Conservation (phyloP, 2,797 vertebrate species). For the Tenualosa thibaudeaui region DNA sequence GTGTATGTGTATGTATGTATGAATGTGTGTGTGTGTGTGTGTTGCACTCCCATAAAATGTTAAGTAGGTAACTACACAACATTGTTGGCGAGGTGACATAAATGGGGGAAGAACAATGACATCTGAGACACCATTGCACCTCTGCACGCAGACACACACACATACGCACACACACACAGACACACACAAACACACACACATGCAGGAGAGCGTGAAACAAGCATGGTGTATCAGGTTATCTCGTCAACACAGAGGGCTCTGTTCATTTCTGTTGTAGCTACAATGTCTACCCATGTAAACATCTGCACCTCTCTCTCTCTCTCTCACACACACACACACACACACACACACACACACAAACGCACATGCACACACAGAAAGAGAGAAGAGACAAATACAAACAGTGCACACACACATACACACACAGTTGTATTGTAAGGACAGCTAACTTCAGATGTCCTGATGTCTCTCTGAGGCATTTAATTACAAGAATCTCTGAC, state of each 20-base stretch:
- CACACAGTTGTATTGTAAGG: not conserved
- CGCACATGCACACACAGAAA: not conserved
- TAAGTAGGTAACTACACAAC: slow-evolving; percentile 8
- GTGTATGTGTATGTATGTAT: not conserved
- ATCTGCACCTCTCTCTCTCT: too few species aligned
- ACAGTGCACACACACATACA: not conserved
- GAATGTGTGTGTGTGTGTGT: not conserved
- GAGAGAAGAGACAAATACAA: not conserved
- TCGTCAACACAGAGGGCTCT: too few species aligned
- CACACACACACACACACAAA: not conserved
- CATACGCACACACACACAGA: not conserved
- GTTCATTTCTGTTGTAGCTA: too few species aligned
- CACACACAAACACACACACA: slow-evolving; percentile 56
- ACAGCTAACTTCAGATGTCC: not conserved
- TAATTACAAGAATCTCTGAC: not conserved
- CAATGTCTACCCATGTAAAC: too few species aligned
- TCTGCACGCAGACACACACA: not conserved
- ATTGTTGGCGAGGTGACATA: slow-evolving; percentile 53
- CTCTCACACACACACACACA: slow-evolving; percentile 24
- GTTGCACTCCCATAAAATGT: not conserved
- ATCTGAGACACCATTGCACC: slow-evolving; percentile 48
- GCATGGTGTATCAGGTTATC: slow-evolving; percentile 44
- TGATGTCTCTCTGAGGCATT: not conserved
- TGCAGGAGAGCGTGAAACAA: slow-evolving; percentile 63
- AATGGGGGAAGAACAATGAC: slow-evolving; percentile 56